These are phyloP conservation scores for Unio delphinus DNA, from an alignment of 2,888 invertebrate species.

Conservation along the genomic window DNA sequence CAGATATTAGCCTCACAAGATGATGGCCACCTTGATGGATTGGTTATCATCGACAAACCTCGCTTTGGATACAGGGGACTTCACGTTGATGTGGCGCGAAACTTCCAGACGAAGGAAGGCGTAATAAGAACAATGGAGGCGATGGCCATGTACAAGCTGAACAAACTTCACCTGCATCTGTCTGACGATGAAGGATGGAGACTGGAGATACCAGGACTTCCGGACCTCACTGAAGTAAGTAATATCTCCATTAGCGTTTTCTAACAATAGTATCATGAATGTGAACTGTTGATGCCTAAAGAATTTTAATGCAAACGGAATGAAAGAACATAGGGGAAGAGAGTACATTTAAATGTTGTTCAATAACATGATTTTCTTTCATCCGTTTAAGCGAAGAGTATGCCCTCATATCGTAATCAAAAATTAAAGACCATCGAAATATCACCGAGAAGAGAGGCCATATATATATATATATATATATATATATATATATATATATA, in stretches of 20 bases:
- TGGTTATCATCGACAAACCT: slow-evolving; percentile 30
- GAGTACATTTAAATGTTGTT: no score
- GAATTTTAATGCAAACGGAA: background rate
- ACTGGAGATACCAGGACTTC: slow-evolving; percentile 57
- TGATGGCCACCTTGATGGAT: slow-evolving; percentile 16
- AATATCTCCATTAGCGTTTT: no score
- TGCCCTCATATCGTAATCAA: no score
- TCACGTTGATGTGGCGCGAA: slow-evolving; percentile 39
- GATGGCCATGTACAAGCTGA: slow-evolving; percentile 65
- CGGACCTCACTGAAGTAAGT: slow-evolving; percentile 57
- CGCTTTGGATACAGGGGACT: slow-evolving; percentile 40
- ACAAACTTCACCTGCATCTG: slow-evolving; percentile 62
- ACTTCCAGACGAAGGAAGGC: slow-evolving; percentile 39
- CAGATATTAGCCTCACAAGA: slow-evolving; percentile 17
- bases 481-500: no score
- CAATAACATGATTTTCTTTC: no score
- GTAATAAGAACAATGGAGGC: slow-evolving; percentile 52
- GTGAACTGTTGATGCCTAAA: background rate
- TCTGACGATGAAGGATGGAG: slow-evolving; percentile 67
- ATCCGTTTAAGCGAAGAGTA: no score
- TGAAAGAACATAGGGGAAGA: no score
- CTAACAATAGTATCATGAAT: background rate
- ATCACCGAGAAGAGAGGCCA: no score
- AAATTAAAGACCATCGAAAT: no score
- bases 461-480: no score